phyloP scores from a whole-genome alignment of 2,113 vertebrate species.

The Casuarius casuarius region DNA sequence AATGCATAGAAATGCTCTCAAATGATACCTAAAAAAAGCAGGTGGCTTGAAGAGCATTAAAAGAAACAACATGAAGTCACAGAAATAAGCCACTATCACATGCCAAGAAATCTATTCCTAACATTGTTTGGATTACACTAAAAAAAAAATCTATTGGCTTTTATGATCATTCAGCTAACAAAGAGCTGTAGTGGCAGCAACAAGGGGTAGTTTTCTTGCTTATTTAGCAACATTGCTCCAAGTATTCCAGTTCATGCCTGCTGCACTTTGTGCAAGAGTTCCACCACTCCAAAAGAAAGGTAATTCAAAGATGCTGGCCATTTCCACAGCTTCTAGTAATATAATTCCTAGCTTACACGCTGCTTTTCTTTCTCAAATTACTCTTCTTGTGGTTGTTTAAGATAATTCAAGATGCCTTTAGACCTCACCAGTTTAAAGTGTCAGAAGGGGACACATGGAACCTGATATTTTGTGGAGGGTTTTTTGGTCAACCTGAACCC shows the following conservation, averaged over 20 bases:
- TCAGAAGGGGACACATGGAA: neutral
- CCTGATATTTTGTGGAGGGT: neutral
- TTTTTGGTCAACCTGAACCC: no score
- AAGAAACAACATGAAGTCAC: neutral
- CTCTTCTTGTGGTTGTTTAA: neutral
- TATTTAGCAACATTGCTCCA: neutral
- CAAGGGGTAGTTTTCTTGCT: neutral
- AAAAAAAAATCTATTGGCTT: neutral
- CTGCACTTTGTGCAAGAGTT: neutral
- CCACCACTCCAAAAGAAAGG: neutral
- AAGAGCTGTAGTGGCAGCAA: neutral
- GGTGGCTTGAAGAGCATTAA: neutral
- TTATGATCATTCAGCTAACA: neutral
- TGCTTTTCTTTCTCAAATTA: neutral
- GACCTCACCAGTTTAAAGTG: neutral
- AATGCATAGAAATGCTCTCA: neutral
- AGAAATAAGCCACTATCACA: neutral
- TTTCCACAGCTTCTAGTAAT: neutral
- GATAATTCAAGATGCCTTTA: neutral
- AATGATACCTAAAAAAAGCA: neutral
- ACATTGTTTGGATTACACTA: neutral
- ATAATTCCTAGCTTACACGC: neutral
- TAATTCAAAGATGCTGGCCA: neutral
- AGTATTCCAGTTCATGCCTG: neutral
- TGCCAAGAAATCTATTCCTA: neutral